Base-by-base conservation (phyloP, 2,797 vertebrate genomes). In the Mormyrus proboscirostris region DNA sequence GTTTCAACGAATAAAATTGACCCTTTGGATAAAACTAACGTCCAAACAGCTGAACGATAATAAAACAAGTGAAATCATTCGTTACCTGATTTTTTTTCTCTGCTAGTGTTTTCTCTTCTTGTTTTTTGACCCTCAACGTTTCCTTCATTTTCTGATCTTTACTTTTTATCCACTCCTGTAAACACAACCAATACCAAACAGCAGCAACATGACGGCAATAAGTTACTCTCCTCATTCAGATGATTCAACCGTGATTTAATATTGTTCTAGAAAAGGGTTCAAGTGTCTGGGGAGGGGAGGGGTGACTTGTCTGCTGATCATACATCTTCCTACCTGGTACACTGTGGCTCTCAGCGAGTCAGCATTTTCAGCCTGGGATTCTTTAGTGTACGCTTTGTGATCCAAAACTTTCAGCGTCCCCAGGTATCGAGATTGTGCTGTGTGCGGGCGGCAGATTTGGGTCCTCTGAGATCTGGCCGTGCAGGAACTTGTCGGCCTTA, bases 151-250 rank as follows among this genome's bases (percentile, higher is more conserved):
- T 94, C 50, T 93, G 91, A 82, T 94, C 97, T 94, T 99, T 99
- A 94, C 96, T 97, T 94, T 95, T 94, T 87, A 98, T 93, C 98
- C 98, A 99, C 88, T 97, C 96, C 98, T 99, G 92, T 90, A 89
- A 87, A 6, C 25, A 33, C 73, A 79, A 44, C 76, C 33, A 47
- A 82, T n/a, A 83, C 16, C 44, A 22, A 47, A 83, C 76, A 41
- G 19, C 76, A 41, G 76, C 3, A 22, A n/a, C 65, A 14, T 1
- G 29, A 73, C 1, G 29, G 10, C 4, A 33, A 38, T 38, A 16
- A 14, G 4, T 33, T 73, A 33, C 65, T 73, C 29, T 33, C 25
- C 4, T 10, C 10, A 14, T 38, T 79, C 4, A 33, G 1, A 22
- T 87, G 14, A 55, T 57, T 57, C 73, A 44, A n/a, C 3, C 16